Conservation (phyloP, 2,888 invertebrate genomes). For the Tridacna gigas region DNA sequence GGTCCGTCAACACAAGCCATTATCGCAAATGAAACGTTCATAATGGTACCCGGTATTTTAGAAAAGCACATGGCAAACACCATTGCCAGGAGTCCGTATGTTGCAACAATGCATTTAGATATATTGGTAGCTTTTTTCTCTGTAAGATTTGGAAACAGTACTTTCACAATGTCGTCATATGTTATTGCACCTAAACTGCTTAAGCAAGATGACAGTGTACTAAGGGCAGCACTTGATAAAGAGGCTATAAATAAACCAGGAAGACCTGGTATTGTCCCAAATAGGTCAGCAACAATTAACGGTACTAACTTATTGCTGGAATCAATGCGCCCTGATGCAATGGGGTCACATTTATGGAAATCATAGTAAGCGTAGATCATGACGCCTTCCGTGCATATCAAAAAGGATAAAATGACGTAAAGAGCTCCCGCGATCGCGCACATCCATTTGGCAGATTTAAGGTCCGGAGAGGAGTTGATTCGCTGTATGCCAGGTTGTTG, state of each 20-base stretch:
- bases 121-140: slow-evolving; percentile 26
- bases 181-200: slow-evolving; percentile 39
- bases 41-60: slow-evolving; percentile 21
- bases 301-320: slow-evolving; percentile 44
- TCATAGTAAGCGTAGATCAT: slow-evolving; percentile 40
- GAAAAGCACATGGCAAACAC: slow-evolving; percentile 20
- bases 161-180: slow-evolving; percentile 39
- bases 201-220: slow-evolving; percentile 43
- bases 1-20: slow-evolving; percentile 46
- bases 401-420: slow-evolving; percentile 12
- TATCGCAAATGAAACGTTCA: slow-evolving; percentile 27
- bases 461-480: slow-evolving; percentile 32
- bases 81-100: slow-evolving; percentile 29
- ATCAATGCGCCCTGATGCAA: slow-evolving; percentile 20
- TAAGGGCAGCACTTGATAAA: slow-evolving; percentile 40
- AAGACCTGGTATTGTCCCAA: slow-evolving; percentile 31
- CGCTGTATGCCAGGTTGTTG: slow-evolving; percentile 38
- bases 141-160: slow-evolving; percentile 19
- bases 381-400: slow-evolving; percentile 34
- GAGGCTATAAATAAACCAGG: slow-evolving; percentile 45
- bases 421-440: slow-evolving; percentile 25
- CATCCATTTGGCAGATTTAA: slow-evolving; percentile 31
- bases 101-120: slow-evolving; percentile 10
- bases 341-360: slow-evolving; percentile 26
- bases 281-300: slow-evolving; percentile 32